Base-by-base conservation (phyloP, 1,140 invertebrate species). In the Epicauta chinensis region DNA sequence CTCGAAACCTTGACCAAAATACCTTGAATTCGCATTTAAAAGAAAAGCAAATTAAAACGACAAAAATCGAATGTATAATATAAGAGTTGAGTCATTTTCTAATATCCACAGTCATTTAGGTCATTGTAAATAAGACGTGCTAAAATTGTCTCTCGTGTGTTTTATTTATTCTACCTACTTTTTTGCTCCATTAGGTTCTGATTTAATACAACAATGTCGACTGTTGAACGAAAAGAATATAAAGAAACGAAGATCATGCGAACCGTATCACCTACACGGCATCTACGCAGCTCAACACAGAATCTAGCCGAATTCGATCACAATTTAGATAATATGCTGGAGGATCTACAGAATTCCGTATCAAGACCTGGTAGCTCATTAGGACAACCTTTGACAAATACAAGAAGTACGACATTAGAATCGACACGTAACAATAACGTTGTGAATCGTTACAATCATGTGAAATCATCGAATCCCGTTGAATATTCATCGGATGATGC, bases 281-380 rank as follows among this genome's bases (percentile, higher is more conserved):
- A 51, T 30, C 34, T 40, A 13, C 51, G 60, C 17, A 55, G 44
- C 16, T 67, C 65, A 9, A 60, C 50, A 44, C 64, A 67, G 55
- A 65, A 67, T 52, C 36, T 66, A 34, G 42, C 58, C 12, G 49
- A 69, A 52, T 70, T 69, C 38, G 66, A 70, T 47, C 65, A 62
- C 43, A 70, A 65, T 53, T 62, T 70, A 56, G 66, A 63, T 65
- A 51, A 59, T 46, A 40, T 44, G 37, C 43, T 71, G 13, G 68
- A 70, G 51, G 69, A 71, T 50, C 53, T 71, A 5, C 69, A 71
- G 55, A 69, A 62, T 55, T 68, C 69, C 1, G 68, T 71, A 10
- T 61, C 67, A 2, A 59, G 65, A 32, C 63, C 67, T 11, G 59
- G 64, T 3, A 66, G 65, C 42, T 65, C 65, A 14, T 23, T 67